Evolutionary conservation across 2,797 vertebrate species (phyloP).

Genomic region (Eidolon dupreanum): DNA sequence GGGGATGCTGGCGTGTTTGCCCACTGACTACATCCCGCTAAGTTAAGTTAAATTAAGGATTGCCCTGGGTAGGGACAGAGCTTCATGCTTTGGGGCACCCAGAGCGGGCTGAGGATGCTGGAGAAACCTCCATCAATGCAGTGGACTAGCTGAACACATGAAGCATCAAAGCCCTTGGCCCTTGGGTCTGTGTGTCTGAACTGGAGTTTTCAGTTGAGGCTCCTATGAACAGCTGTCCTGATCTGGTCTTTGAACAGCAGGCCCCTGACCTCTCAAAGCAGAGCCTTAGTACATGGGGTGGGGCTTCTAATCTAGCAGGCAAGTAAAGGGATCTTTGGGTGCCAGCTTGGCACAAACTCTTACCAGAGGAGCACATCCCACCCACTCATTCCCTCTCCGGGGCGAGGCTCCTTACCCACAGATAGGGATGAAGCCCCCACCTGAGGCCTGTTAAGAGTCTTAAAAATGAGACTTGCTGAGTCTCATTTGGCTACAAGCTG

Average conservation of each 20-base stretch:
- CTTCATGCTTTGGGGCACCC: no score
- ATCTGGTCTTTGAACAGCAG: background rate
- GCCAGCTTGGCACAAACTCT: background rate
- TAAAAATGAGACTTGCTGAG: background rate
- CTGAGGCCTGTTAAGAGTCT: background rate
- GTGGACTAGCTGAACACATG: background rate
- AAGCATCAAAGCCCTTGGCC: accelerated
- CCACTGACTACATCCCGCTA: background rate
- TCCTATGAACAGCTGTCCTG: background rate
- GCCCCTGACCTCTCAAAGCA: background rate
- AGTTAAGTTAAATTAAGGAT: background rate
- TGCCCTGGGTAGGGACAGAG: background rate
- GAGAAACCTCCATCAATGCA: background rate
- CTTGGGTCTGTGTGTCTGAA: background rate
- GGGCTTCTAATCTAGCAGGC: background rate
- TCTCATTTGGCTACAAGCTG: background rate
- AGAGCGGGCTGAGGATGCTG: background rate
- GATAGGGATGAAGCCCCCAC: background rate
- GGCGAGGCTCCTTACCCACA: background rate
- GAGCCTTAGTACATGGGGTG: background rate
- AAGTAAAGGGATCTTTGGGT: background rate
- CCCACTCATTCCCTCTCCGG: background rate
- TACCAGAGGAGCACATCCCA: background rate
- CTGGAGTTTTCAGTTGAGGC: background rate
- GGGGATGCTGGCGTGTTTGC: background rate